Base-by-base conservation (phyloP, 2,888 invertebrate species). In the Acheta domesticus region DNA sequence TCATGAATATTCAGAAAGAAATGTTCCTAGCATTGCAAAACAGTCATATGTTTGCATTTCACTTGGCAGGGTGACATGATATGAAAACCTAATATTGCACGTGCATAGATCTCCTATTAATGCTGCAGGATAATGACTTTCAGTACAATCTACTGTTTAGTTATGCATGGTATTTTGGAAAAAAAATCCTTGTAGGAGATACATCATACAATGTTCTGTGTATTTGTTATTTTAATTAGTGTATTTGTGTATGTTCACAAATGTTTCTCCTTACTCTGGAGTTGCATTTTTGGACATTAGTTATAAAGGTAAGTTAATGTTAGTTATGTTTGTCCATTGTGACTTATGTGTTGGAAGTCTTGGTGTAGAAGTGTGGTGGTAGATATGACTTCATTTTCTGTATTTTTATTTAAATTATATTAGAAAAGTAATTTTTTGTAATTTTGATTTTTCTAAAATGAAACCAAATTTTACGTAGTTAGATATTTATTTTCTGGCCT, bases 401-500 rank as follows among this genome's bases (percentile, higher is more conserved):
- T 79, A 36, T 80, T 50, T 49, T 77, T 74, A 36, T 19, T 78
- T n/a, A 23, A 78, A 49, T 36, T 78, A 49, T 23, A 20, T 79
- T 36, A 21, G 76, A 19, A 76, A 48, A 48, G 36, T 79, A 76
- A 16, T 76, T 79, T 73, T 79, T 36, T 77, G 36, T 48, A 36
- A 49, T 78, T 5, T 48, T 78, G 16, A 50, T 50, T 19, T 21
- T n/a, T 12, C 36, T 74, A 48, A 16, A 74, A 50, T 49, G 74
- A 19, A 78, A n/a, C 62, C 23, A 73, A 49, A 73, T 78, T 78
- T 75, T 80, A 77, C 80, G 80, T 79, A 81, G 75, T 77, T 80
- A 80, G 81, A 79, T 76, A 80, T 83, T 80, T 79, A 80, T 78
- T 80, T 81, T 82, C 80, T 85, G 84, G 81, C 83, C 83, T 85